Evolutionary conservation across 2,797 vertebrate species (phyloP).

Genomic region (Phrynocephalus vlangalii): DNA sequence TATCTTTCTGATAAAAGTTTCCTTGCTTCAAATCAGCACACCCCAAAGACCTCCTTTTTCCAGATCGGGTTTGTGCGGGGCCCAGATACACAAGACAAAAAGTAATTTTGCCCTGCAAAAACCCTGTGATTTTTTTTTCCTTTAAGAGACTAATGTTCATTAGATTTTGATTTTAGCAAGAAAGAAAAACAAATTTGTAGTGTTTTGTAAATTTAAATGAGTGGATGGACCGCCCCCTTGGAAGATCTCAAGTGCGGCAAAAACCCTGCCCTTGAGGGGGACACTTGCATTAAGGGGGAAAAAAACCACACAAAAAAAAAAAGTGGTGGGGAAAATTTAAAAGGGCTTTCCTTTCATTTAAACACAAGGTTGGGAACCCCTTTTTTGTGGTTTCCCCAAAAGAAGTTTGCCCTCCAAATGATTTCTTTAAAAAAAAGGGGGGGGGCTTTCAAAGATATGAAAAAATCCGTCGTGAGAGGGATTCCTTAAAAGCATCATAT

Average conservation of each 20-base stretch:
- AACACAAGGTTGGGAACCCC: no score
- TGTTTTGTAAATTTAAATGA: no score
- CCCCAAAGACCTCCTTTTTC: constrained; percentile 1
- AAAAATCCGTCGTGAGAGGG: constrained; percentile 73
- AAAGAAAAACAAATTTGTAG: not conserved
- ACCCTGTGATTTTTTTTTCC: not conserved
- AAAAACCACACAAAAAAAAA: no score
- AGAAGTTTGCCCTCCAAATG: no score
- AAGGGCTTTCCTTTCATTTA: no score
- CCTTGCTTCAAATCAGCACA: not conserved
- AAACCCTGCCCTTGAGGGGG: not conserved
- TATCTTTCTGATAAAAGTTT: no score
- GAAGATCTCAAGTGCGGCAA: not conserved
- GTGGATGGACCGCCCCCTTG: not conserved
- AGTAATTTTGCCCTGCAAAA: not conserved
- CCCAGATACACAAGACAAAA: not conserved
- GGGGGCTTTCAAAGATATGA: constrained; percentile 67
- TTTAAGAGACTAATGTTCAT: not conserved
- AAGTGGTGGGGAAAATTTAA: no score
- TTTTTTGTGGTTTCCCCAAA: no score
- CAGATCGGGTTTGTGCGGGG: constrained; percentile 1
- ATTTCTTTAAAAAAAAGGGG: no score
- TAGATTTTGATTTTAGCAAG: constrained; percentile 26
- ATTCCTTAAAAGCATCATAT: constrained; percentile 49
- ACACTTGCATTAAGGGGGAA: no score